Base-by-base conservation (phyloP, 2,888 invertebrate genomes). In the Drosophila cracens region DNA sequence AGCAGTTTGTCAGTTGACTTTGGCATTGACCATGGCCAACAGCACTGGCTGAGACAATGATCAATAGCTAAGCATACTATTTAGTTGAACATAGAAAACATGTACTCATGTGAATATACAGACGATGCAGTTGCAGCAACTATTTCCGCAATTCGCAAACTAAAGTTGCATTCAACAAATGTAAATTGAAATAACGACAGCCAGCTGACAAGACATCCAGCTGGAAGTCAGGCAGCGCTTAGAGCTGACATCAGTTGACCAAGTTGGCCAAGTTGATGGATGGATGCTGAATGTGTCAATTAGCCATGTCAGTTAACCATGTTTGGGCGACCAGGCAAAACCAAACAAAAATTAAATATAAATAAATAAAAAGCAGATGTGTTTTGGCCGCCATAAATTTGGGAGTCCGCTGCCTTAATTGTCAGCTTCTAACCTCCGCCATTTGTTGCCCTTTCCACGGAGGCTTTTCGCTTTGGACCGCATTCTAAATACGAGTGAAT, bases 391-490 rank as follows among this genome's bases (percentile, higher is more conserved):
- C 75, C 61, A 75, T 73, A 71, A 79, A 81, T 75, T 60, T 67
- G 43, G 13, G 65, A 57, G 49, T 43, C 67, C 71, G 70, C 65
- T 74, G 64, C 58, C 73, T 76, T 74, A 81, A 79, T 81, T 81
- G 68, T 70, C 68, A 77, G 80, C 68, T 68, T 69, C 49, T 74
- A 73, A 85, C 74, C 82, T 89, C 73, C 75, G 78, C 83, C 76
- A 80, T 87, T 89, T 83, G 74, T 72, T 84, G 88, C 88, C 85
- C 85, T 89, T 89, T 87, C 71, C 66, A 48, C 34, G n/a, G 38
- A 36, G 27, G 11, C 11, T 29, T 62, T 68, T 71, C 67, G 36
- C 40, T 27, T 67, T 62, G 69, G 61, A 53, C 59, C 73, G 69
- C 70, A 79, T 88, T 90, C 86, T 88, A 83, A 90, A 77, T 81